Percentiles rank a stretch among this genome's conserved stretches.
Conservation (phyloP, 2,113 vertebrate genomes). For the Antechinus flavipes region DNA sequence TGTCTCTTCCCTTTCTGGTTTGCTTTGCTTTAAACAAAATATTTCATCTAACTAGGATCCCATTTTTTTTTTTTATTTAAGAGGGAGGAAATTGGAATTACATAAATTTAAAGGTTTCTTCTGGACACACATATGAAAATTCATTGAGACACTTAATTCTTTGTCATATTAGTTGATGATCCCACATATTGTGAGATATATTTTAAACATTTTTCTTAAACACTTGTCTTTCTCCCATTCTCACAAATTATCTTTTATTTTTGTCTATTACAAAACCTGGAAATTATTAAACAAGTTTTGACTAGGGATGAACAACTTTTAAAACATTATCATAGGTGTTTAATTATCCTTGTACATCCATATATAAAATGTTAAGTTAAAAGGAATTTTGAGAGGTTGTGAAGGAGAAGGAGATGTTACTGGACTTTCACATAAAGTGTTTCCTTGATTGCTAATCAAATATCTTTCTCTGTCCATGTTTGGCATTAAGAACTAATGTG, state of each 20-base stretch:
- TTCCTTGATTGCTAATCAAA: background rate
- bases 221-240: background rate
- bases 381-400: background rate
- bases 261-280: background rate
- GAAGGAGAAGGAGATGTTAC: background rate
- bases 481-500: background rate
- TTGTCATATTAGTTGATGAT: background rate
- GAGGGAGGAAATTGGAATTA: background rate
- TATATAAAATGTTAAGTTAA: background rate
- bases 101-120: background rate
- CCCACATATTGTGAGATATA: background rate
- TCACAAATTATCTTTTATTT: background rate
- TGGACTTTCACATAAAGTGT: slow-evolving; percentile 11
- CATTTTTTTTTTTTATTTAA: background rate
- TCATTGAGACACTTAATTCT: background rate
- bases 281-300: slow-evolving; percentile 10
- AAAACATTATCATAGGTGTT: background rate
- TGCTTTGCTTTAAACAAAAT: background rate
- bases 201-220: background rate
- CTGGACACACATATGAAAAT: background rate
- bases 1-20: background rate
- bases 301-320: background rate
- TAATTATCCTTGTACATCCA: slow-evolving; percentile 9
- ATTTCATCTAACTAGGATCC: background rate
- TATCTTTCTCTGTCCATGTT: background rate